Conservation (phyloP, 2,797 vertebrate species). For the Catamblyrhynchus diadema region DNA sequence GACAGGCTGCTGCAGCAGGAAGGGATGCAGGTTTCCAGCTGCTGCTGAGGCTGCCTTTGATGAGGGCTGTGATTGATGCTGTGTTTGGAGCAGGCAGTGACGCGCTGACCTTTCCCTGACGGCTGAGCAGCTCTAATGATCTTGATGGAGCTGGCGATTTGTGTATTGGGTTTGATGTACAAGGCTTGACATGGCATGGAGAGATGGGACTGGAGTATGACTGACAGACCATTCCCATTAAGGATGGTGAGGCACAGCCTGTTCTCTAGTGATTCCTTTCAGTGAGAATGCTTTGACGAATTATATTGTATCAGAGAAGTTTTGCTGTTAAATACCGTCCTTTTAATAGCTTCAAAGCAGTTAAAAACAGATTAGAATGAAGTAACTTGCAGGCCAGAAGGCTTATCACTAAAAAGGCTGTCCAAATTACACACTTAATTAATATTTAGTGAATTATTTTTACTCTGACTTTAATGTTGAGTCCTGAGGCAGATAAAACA, state of each 20-base stretch:
- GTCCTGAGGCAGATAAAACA: slow-evolving; percentile 51
- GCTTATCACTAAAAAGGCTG: slow-evolving; percentile 57
- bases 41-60: slow-evolving; percentile 34
- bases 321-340: slow-evolving; percentile 7
- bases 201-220: not conserved
- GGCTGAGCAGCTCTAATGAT: slow-evolving; percentile 69
- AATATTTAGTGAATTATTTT: slow-evolving; percentile 66
- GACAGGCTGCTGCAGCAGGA: not conserved
- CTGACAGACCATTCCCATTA: slow-evolving; percentile 43
- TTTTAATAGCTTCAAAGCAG: slow-evolving; percentile 27
- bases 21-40: slow-evolving; percentile 32
- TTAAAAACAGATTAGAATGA: slow-evolving; percentile 25
- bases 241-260: not conserved
- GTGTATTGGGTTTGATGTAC: slow-evolving; percentile 66
- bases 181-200: slow-evolving; percentile 25
- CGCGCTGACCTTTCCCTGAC: slow-evolving; percentile 66
- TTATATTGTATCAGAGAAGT: slow-evolving; percentile 32
- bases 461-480: slow-evolving; percentile 49
- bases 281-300: not conserved
- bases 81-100: slow-evolving; percentile 13
- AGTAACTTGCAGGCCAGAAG: slow-evolving; percentile 28
- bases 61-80: slow-evolving; percentile 72
- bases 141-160: slow-evolving; percentile 72
- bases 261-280: slow-evolving; percentile 29
- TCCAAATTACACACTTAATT: slow-evolving; percentile 50